Conservation (phyloP, 2,888 invertebrate genomes). For the Galerucella nymphaeae region DNA sequence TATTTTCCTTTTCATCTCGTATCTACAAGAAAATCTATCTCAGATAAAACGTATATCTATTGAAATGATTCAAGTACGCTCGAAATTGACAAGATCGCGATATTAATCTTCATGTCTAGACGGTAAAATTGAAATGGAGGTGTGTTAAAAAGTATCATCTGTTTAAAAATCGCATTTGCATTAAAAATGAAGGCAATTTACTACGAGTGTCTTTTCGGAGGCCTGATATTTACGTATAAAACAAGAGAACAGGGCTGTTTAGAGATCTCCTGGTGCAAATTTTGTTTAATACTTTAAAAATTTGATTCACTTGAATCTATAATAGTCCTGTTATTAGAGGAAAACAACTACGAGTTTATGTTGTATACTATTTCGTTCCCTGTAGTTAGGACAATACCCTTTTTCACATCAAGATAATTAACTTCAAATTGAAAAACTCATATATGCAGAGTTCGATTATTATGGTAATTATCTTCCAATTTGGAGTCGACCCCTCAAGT, state of each 20-base stretch:
- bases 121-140: slow-evolving; percentile 3
- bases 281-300: too few relatives aligned
- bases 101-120: slow-evolving; percentile 8
- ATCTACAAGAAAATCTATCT: neutral
- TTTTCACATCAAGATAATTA: neutral
- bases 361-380: neutral
- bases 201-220: neutral
- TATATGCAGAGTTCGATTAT: slow-evolving; percentile 4
- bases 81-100: slow-evolving; percentile 5
- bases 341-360: too few relatives aligned
- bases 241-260: neutral
- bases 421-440: slow-evolving; percentile 3
- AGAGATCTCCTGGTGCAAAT: neutral
- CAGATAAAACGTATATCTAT: neutral
- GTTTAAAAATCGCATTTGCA: neutral
- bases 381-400: neutral
- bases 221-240: neutral
- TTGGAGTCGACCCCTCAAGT: slow-evolving; percentile 17
- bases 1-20: neutral
- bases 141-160: neutral
- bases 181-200: neutral
- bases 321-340: too few relatives aligned
- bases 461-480: slow-evolving; percentile 34
- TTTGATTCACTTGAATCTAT: too few relatives aligned
- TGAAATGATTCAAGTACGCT: slow-evolving; percentile 1